Conservation (phyloP, 1,140 invertebrate species). For the Drosophila rhopaloa region DNA sequence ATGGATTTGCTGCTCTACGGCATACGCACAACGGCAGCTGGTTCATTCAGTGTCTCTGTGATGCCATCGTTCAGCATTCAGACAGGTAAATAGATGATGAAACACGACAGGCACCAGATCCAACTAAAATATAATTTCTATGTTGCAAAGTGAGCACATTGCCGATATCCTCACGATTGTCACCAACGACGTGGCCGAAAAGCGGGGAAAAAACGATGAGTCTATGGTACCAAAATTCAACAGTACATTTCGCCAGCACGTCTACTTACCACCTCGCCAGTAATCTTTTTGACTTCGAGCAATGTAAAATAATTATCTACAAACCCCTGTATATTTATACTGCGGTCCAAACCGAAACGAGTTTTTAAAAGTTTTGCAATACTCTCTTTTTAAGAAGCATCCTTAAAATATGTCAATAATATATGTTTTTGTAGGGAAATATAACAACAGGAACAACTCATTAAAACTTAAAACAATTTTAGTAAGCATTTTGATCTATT, state of each 20-base stretch:
- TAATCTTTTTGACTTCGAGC: background rate
- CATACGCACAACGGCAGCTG: slow-evolving; percentile 74
- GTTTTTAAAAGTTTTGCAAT: no score
- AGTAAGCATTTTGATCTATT: no score
- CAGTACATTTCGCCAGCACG: slow-evolving; percentile 44
- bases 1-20: slow-evolving; percentile 63
- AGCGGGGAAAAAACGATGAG: slow-evolving; percentile 61
- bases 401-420: no score
- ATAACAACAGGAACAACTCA: no score
- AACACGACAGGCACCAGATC: background rate
- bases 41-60: slow-evolving; percentile 78
- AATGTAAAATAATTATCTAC: no score
- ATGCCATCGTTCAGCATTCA: slow-evolving; percentile 43
- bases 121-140: background rate
- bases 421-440: no score
- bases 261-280: slow-evolving; percentile 78
- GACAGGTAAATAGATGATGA: slow-evolving; percentile 34
- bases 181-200: slow-evolving; percentile 47
- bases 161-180: slow-evolving; percentile 69
- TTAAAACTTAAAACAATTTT: no score
- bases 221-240: slow-evolving; percentile 53
- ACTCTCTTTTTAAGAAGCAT: no score
- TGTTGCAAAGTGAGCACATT: slow-evolving; percentile 53
- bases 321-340: background rate
- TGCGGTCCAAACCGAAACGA: no score